A percentile compares a stretch with the other conserved stretches of the same genome.
phyloP scores from a whole-genome alignment of 2,113 vertebrate genomes.

The Anguilla japonica region DNA sequence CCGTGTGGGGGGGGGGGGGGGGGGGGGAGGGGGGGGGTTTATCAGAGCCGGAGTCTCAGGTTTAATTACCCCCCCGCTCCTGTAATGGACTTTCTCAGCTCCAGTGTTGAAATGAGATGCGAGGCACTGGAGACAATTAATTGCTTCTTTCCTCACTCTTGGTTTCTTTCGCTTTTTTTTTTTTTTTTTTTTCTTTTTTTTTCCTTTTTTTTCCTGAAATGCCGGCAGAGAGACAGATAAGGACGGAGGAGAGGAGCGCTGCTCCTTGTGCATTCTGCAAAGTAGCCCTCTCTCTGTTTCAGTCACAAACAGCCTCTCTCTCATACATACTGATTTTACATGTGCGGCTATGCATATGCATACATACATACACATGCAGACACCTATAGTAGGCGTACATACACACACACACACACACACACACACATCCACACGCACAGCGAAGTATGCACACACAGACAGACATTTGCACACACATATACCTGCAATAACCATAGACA shows the following conservation, averaged over 20 bases:
- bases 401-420: background rate
- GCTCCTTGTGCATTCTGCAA: slow-evolving; percentile 21
- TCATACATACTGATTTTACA: slow-evolving; percentile 40
- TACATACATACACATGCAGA: background rate
- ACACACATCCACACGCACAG: slow-evolving; percentile 14
- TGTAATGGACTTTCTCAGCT: slow-evolving; percentile 43
- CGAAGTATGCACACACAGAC: background rate
- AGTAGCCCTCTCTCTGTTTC: background rate
- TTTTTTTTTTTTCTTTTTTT: slow-evolving; percentile 15
- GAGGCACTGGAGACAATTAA: slow-evolving; percentile 43
- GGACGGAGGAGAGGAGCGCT: slow-evolving; percentile 8
- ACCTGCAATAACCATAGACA: background rate
- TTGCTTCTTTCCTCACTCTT: slow-evolving; percentile 32
- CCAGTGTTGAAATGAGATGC: slow-evolving; percentile 47
- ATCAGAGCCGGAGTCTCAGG: slow-evolving; percentile 37
- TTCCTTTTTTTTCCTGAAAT: slow-evolving; percentile 10
- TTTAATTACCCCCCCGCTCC: slow-evolving; percentile 50
- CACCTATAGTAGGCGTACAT: background rate
- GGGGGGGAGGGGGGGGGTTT: slow-evolving; percentile 11
- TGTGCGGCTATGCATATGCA: background rate
- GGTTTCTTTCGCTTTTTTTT: slow-evolving; percentile 20
- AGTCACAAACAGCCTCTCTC: slow-evolving; percentile 21
- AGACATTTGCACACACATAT: background rate
- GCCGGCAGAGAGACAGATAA: slow-evolving; percentile 23
- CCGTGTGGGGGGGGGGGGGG: background rate